These are phyloP conservation scores for Drosophila eugracilis DNA, from an alignment of 1,140 invertebrate genomes.

Conservation along the genomic window DNA sequence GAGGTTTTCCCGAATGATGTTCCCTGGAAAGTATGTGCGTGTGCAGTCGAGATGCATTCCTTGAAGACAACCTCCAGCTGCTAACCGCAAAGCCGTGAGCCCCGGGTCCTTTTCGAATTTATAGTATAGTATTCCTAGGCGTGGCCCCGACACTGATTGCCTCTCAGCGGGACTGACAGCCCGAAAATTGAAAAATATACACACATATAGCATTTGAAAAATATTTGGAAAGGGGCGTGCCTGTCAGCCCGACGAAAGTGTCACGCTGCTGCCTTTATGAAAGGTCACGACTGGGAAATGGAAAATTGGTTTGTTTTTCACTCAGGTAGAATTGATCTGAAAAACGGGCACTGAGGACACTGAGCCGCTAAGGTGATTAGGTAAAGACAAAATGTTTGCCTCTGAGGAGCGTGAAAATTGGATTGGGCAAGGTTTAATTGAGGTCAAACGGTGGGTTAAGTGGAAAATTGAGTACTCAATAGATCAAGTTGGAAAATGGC, in stretches of 20 bases:
- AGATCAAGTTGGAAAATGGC: slow-evolving; percentile 18
- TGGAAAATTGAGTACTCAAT: slow-evolving; percentile 37
- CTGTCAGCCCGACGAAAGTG: slow-evolving; percentile 52
- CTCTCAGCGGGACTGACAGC: slow-evolving; percentile 60
- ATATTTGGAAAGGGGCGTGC: slow-evolving; percentile 34
- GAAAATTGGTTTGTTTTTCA: slow-evolving; percentile 44
- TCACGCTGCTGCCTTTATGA: slow-evolving; percentile 67
- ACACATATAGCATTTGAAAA: slow-evolving; percentile 8
- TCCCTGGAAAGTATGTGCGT: background rate
- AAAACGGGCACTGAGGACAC: slow-evolving; percentile 3
- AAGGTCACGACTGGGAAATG: slow-evolving; percentile 37
- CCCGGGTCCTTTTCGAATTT: slow-evolving; percentile 14
- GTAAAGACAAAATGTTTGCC: slow-evolving; percentile 44
- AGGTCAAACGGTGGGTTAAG: slow-evolving; percentile 65
- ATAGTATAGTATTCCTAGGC: slow-evolving; percentile 39
- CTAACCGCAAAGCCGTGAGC: slow-evolving; percentile 34
- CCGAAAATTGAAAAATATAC: slow-evolving; percentile 58
- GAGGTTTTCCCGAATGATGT: slow-evolving; percentile 23
- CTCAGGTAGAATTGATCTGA: slow-evolving; percentile 60
- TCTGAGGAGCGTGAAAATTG: slow-evolving; percentile 44
- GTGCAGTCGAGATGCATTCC: slow-evolving; percentile 16
- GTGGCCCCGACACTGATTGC: slow-evolving; percentile 67
- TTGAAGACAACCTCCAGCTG: slow-evolving; percentile 47
- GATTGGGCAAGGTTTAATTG: slow-evolving; percentile 71
- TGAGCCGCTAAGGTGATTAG: slow-evolving; percentile 65